Evolutionary conservation across 2,888 invertebrate genomes (phyloP).

Genomic region (Pammene fasciana): DNA sequence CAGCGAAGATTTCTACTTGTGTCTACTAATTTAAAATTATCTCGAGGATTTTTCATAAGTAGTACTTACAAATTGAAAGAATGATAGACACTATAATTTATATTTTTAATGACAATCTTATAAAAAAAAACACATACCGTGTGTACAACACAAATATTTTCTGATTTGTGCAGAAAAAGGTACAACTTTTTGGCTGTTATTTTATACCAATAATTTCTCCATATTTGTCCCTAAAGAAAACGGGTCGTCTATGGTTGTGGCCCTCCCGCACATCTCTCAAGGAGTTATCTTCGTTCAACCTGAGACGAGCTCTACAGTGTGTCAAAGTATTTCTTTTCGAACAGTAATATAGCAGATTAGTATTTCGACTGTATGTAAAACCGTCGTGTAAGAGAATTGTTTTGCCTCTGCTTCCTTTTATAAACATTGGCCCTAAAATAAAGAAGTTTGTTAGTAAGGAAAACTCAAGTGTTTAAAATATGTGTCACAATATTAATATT

Average conservation of each 20-base stretch:
- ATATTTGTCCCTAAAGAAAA: conserved; percentile 3
- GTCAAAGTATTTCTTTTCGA: conserved; percentile 2
- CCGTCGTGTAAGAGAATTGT: conserved; percentile 31
- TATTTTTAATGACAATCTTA: too few species aligned
- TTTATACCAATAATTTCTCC: neutral
- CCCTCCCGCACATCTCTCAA: conserved; percentile 3
- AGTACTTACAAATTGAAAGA: too few species aligned
- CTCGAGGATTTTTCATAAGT: too few species aligned
- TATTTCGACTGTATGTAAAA: conserved; percentile 30
- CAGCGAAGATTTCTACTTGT: too few species aligned
- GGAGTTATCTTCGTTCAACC: conserved; percentile 9
- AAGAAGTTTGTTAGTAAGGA: neutral
- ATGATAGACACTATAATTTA: too few species aligned
- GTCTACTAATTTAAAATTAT: too few species aligned
- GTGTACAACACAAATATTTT: too few species aligned
- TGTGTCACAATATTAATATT: too few species aligned
- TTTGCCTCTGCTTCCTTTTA: conserved; percentile 1
- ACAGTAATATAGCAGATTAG: conserved; percentile 22
- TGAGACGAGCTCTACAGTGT: conserved; percentile 25
- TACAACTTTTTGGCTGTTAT: too few species aligned
- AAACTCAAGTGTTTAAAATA: neutral
- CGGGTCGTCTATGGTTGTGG: conserved; percentile 26
- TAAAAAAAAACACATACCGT: too few species aligned
- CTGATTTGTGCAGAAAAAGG: too few species aligned
- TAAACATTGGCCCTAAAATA: conserved; percentile 21